Evolutionary conservation across 2,888 invertebrate genomes (phyloP).

Genomic region (Rotaria socialis): DNA sequence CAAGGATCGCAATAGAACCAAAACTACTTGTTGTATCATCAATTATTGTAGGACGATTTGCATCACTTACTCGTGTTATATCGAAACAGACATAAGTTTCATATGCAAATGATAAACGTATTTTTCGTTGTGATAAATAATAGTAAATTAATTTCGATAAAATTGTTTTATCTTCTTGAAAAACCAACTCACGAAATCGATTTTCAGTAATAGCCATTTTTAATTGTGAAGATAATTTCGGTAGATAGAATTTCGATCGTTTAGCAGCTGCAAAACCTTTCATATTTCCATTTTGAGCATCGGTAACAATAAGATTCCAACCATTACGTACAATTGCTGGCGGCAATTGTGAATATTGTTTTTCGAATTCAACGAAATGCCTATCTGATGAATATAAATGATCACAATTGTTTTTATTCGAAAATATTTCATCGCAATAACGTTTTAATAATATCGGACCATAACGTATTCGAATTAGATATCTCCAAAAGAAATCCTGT

Average conservation of each 20-base stretch:
- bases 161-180: background rate
- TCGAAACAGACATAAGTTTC: conserved; percentile 12
- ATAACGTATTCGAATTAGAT: conserved; percentile 30
- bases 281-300: conserved; percentile 16
- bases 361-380: background rate
- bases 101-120: conserved; percentile 9
- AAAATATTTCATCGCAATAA: conserved; percentile 12
- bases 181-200: background rate
- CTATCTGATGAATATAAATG: background rate
- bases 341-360: conserved; percentile 21
- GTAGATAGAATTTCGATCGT: conserved; percentile 5
- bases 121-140: background rate
- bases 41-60: background rate
- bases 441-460: background rate
- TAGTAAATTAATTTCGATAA: conserved; percentile 18
- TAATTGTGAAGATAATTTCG: background rate
- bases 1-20: background rate
- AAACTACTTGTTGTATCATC: background rate
- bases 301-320: background rate
- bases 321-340: conserved; percentile 1
- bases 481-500: background rate
- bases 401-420: background rate
- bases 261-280: conserved; percentile 34
- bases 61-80: background rate
- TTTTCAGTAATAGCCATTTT: conserved; percentile 13